These are phyloP conservation scores for Adela reaumurella DNA, from an alignment of 2,888 invertebrate genomes.

Conservation along the genomic window DNA sequence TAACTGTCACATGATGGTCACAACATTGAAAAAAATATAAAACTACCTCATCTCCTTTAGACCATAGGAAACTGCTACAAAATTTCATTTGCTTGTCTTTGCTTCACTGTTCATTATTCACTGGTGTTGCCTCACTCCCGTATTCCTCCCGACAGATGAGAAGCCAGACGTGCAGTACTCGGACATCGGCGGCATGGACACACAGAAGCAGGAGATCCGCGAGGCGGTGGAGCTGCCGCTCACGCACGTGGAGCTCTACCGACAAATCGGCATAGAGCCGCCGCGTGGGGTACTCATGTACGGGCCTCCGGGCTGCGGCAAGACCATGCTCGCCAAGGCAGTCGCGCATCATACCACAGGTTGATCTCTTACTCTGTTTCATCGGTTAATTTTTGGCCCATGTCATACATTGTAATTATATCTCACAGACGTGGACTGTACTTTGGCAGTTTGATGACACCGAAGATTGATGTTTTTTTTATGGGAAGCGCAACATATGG, in stretches of 20 bases:
- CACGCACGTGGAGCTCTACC: slow-evolving; percentile 97
- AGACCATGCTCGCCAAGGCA: slow-evolving; percentile 99
- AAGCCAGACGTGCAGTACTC: slow-evolving; percentile 97
- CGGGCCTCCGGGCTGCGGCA: slow-evolving; percentile 99
- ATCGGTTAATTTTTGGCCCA: too few species aligned
- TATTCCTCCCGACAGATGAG: slow-evolving; percentile 82
- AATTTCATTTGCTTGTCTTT: not conserved
- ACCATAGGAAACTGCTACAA: too few species aligned
- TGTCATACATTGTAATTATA: too few species aligned
- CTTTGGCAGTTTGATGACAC: too few species aligned
- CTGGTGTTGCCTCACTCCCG: not conserved
- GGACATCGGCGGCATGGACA: slow-evolving; percentile 99
- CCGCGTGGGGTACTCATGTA: slow-evolving; percentile 98
- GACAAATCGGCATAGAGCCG: slow-evolving; percentile 98
- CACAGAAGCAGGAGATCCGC: slow-evolving; percentile 98
- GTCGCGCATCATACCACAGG: slow-evolving; percentile 98
- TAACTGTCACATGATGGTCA: too few species aligned
- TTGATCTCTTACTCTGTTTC: too few species aligned
- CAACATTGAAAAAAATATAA: too few species aligned
- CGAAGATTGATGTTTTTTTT: too few species aligned
- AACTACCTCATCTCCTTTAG: too few species aligned
- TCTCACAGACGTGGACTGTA: too few species aligned
- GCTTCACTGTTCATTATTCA: not conserved
- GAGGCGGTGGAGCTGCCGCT: slow-evolving; percentile 98
- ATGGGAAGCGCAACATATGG: too few species aligned